These are phyloP conservation scores for Chouioia cunea DNA, from an alignment of 2,888 invertebrate genomes.

Conservation along the genomic window DNA sequence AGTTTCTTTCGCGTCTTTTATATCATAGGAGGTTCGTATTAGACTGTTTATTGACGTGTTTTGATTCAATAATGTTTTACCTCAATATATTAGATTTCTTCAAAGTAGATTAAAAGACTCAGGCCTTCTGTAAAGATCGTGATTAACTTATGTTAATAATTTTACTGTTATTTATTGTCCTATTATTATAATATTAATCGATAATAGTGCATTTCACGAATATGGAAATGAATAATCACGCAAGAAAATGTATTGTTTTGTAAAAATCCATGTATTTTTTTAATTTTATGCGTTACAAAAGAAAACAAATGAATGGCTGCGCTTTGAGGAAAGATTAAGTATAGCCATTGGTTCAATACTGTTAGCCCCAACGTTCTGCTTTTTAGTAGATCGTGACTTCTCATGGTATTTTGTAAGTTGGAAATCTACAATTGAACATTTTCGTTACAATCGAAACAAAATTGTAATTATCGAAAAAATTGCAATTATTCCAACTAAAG, in stretches of 20 bases:
- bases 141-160: no score
- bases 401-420: slow-evolving; percentile 10
- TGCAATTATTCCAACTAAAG: slow-evolving; percentile 14
- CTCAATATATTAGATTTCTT: no score
- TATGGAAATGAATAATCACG: no score
- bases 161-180: no score
- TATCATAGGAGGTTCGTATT: no score
- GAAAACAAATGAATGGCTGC: slow-evolving; percentile 51
- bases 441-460: slow-evolving; percentile 28
- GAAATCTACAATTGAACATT: slow-evolving; percentile 11
- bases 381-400: slow-evolving; percentile 16
- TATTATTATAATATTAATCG: no score
- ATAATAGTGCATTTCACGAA: no score
- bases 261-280: slow-evolving; percentile 56
- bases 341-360: slow-evolving; percentile 49
- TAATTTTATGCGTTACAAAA: slow-evolving; percentile 55
- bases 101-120: no score
- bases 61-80: no score
- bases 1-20: no score
- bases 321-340: slow-evolving; percentile 49
- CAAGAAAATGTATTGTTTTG: slow-evolving; percentile 16
- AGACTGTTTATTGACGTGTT: no score
- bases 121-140: no score
- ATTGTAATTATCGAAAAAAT: slow-evolving; percentile 30
- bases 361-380: slow-evolving; percentile 32